Conservation (phyloP, 2,888 invertebrate genomes). For the Prionchulus punctatus region DNA sequence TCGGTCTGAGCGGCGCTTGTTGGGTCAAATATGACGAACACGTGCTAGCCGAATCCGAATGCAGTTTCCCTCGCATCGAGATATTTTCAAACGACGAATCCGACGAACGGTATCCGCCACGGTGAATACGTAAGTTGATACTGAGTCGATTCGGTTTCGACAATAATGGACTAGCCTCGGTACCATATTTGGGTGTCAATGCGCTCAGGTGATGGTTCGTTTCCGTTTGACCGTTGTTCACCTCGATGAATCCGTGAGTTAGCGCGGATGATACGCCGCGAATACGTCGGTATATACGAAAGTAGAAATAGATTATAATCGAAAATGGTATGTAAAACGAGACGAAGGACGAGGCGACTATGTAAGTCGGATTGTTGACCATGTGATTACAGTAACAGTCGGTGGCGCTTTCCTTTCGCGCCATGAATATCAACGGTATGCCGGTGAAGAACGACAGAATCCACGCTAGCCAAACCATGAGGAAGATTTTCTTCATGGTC, state of each 20-base stretch:
- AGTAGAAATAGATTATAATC: conserved; percentile 94
- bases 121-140: neutral
- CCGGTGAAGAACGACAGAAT: neutral
- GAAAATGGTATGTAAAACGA: conserved; percentile 95
- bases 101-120: neutral
- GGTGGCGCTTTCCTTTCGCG: no score
- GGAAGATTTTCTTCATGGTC: neutral
- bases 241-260: neutral
- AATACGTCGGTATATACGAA: conserved; percentile 86
- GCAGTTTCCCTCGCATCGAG: no score
- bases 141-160: no score
- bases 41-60: no score
- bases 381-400: conserved; percentile 64
- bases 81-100: neutral
- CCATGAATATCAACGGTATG: neutral
- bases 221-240: neutral
- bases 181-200: neutral
- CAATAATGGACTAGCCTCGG: no score
- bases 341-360: conserved; percentile 89
- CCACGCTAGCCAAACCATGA: neutral
- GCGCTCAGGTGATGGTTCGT: neutral
- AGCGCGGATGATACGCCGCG: conserved; percentile 12
- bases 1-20: neutral
- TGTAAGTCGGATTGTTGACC: conserved; percentile 73
- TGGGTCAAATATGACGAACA: no score